These are phyloP conservation scores for Pangasius djambal DNA, from an alignment of 2,797 vertebrate genomes.

Conservation along the genomic window DNA sequence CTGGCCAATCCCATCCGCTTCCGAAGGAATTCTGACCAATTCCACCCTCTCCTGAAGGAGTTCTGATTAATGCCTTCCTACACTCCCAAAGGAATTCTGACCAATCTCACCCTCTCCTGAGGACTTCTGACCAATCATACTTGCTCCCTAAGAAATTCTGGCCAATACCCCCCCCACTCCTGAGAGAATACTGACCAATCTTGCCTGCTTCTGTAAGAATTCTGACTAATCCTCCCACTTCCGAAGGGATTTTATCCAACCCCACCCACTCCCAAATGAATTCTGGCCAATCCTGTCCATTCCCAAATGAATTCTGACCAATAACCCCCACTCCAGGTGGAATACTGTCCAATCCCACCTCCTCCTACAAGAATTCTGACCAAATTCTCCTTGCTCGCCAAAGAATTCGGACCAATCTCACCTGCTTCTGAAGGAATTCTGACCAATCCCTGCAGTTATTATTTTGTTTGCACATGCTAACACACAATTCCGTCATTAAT, in stretches of 20 bases:
- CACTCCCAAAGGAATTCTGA: background rate
- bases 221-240: background rate
- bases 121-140: background rate
- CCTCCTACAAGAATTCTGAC: background rate
- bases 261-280: background rate
- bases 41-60: background rate
- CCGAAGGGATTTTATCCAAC: background rate
- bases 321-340: background rate
- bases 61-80: background rate
- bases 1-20: background rate
- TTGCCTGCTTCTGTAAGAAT: background rate
- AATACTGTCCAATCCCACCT: background rate
- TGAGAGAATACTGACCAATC: background rate
- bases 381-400: background rate
- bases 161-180: too few species aligned
- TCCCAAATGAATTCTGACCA: background rate
- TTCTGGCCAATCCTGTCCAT: background rate
- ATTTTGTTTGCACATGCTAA: background rate
- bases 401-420: background rate
- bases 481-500: conserved; percentile 1
- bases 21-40: background rate
- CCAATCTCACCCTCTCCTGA: background rate
- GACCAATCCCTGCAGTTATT: background rate
- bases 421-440: background rate
- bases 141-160: background rate